These are phyloP conservation scores for Euproctis similis DNA, from an alignment of 2,888 invertebrate genomes.

Conservation along the genomic window DNA sequence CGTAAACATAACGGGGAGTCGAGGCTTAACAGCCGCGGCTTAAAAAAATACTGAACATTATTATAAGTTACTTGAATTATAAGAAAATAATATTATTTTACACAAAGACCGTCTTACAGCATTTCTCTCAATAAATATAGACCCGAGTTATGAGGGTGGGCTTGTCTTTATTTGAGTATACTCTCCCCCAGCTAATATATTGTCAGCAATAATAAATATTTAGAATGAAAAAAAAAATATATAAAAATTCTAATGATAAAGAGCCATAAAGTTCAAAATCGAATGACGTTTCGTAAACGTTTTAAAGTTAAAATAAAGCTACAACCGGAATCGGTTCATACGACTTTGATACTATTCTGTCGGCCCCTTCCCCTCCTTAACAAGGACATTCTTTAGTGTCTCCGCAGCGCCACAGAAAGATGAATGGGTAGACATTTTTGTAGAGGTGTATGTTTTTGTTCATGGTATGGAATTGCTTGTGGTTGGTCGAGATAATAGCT, in stretches of 20 bases:
- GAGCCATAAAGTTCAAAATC: conserved; percentile 30
- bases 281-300: conserved; percentile 17
- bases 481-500: conserved; percentile 63
- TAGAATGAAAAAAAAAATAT: conserved; percentile 45
- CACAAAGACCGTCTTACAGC: conserved; percentile 7
- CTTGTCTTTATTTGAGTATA: conserved; percentile 31
- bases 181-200: conserved; percentile 42
- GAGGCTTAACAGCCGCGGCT: too few relatives aligned
- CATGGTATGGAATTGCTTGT: conserved; percentile 59
- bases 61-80: too few relatives aligned
- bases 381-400: conserved; percentile 72
- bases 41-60: too few relatives aligned
- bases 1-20: too few relatives aligned
- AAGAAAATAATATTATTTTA: too few relatives aligned
- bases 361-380: conserved; percentile 65
- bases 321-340: conserved; percentile 34
- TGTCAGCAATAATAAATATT: conserved; percentile 55
- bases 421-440: conserved; percentile 72
- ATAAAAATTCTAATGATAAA: conserved; percentile 24
- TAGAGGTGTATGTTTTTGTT: conserved; percentile 69
- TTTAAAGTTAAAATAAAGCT: conserved; percentile 28
- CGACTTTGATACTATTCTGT: conserved; percentile 52
- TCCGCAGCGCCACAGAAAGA: conserved; percentile 67
- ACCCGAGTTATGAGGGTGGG: conserved; percentile 30
- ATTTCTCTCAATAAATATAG: conserved; percentile 22